Base-by-base conservation (phyloP, 2,888 invertebrate genomes). In the Agapostemon virescens region DNA sequence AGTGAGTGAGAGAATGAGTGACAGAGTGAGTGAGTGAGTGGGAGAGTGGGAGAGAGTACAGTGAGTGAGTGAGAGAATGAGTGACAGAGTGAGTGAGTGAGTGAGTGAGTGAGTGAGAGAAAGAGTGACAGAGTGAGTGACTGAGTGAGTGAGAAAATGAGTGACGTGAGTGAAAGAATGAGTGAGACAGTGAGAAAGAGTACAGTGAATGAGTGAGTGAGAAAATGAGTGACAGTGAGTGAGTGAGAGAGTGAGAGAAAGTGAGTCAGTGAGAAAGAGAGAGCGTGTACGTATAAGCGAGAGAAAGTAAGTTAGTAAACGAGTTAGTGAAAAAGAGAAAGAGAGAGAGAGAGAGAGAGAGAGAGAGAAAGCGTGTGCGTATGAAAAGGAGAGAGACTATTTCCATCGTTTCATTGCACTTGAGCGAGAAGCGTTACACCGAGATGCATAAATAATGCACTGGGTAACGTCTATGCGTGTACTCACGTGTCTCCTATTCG, bases 391-490 rank as follows among this genome's bases (percentile, higher is more conserved):
- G 61, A 4, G 13, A 20, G 4, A 13, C 77, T 33, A 49, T 49
- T 15, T 17, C 15, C 11, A 20, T 33, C 15, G 55, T 64, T 64
- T 55, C 52, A 42, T 67, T 33, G 58, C 40, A 49, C 58, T 71
- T 30, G 71, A 71, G 61, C 45, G 23, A 40, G 26, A 58, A 55
- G 68, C 69, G 49, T 82, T 74, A 63, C 33, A 63, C 26, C 66
- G 69, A 45, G 36, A 26, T 40, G 82, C 55, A 77, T 77, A 79
- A 77, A 82, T 85, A 49, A 69, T 52, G 68, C 52, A 72, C 64
- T 30, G 77, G 61, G 20, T 40, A 40, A 55, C 33, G 58, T 58
- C 58, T 70, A 68, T 42, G 66, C 52, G 64, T 30, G n/a, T 15
- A n/a, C 23, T 74, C 33, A 40, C n/a, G 70, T 75, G 75, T 26